These are phyloP conservation scores for Baryphthengus martii DNA, from an alignment of 2,113 vertebrate species.

Conservation along the genomic window DNA sequence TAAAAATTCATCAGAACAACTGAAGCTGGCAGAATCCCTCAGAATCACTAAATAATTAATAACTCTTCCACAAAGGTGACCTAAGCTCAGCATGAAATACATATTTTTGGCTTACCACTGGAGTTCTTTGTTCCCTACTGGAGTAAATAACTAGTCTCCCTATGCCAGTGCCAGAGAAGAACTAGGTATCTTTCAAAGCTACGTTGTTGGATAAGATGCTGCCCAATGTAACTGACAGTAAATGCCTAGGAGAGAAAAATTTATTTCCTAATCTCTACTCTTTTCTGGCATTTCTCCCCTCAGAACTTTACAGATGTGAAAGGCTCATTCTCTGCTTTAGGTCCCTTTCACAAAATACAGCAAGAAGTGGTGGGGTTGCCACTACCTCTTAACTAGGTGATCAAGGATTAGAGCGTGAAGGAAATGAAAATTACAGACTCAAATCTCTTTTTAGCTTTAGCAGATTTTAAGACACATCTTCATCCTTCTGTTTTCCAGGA, in stretches of 20 bases:
- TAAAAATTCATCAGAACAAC: conserved; percentile 58
- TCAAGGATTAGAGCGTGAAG: not conserved
- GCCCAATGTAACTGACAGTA: not conserved
- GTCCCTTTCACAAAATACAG: not conserved
- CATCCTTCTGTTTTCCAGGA: not conserved
- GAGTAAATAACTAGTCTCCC: not conserved
- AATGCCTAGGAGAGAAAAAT: not conserved
- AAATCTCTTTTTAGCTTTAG: not conserved
- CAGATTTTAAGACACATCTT: not conserved
- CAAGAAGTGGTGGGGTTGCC: not conserved
- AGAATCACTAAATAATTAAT: conserved; percentile 51
- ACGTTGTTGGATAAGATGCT: not conserved
- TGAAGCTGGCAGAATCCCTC: conserved; percentile 31
- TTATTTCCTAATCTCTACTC: not conserved
- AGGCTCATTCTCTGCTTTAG: not conserved
- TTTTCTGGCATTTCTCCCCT: not conserved
- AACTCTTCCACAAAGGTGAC: conserved; percentile 49
- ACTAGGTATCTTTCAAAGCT: not conserved
- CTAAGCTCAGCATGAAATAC: not conserved
- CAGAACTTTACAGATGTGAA: not conserved
- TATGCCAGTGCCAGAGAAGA: not conserved
- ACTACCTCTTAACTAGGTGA: not conserved
- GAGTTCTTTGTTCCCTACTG: not conserved
- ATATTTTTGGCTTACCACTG: not conserved
- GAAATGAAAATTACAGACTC: not conserved